These are phyloP conservation scores for Tetramorium simillimum DNA, from an alignment of 1,140 invertebrate genomes.

Conservation along the genomic window DNA sequence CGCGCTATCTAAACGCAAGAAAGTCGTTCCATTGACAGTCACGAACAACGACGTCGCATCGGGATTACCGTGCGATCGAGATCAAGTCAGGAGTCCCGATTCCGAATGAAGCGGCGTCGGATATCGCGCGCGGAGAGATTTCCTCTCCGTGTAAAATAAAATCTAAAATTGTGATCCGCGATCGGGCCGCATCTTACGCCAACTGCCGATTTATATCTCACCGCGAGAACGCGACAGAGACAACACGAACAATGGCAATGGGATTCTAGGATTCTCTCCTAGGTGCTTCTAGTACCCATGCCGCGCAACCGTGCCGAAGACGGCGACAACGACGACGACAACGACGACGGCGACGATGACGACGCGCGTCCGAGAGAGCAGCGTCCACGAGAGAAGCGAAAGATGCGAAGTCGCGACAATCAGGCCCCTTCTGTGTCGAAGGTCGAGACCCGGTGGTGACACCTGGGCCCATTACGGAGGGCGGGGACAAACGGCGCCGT, in stretches of 20 bases:
- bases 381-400: constrained; percentile 47
- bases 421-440: constrained; percentile 5
- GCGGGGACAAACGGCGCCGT: constrained; percentile 22
- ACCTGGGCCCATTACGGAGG: constrained; percentile 26
- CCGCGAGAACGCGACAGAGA: background rate
- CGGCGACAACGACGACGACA: background rate
- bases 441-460: background rate
- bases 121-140: background rate
- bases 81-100: background rate
- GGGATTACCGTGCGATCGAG: background rate
- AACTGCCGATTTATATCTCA: background rate
- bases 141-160: background rate
- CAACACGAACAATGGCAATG: constrained; percentile 43
- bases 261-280: constrained; percentile 44
- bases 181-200: background rate
- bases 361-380: constrained; percentile 45
- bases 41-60: background rate
- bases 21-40: background rate
- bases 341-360: background rate
- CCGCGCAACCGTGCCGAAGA: constrained; percentile 24
- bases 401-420: constrained; percentile 35
- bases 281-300: constrained; percentile 24
- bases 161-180: background rate
- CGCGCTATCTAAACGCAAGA: background rate
- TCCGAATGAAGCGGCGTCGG: background rate